Base-by-base conservation (phyloP, 92 coral and sea anemone species). In the Phenganax subtilis region DNA sequence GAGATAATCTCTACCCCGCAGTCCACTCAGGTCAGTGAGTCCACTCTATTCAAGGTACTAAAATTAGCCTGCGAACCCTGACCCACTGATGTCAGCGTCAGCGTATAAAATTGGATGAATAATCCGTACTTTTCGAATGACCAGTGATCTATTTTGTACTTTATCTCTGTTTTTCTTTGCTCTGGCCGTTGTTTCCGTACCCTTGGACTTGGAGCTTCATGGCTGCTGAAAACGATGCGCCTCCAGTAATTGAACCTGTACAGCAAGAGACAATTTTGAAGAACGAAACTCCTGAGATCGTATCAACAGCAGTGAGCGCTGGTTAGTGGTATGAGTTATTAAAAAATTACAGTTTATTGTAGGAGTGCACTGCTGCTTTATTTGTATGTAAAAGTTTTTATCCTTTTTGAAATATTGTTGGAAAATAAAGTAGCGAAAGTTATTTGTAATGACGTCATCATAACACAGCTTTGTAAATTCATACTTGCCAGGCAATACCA, bases 201-300 rank as follows among this genome's bases (percentile, higher is more conserved):
- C 0, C 47, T 37, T 37, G 47, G 47, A 37, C 47, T 37, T 37
- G 47, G 47, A 37, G 47, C 47, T 68, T 28, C 37, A 68, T 68
- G 73, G 53, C 47, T 9, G 72, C 47, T 64, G 29, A 64, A 8
- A 68, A 68, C 73, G 73, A 68, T 37, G 53, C 17, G 54, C 73
- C 52, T 68, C 73, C 73, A 29, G 5, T 37, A 37, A 64, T 64
- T n/a, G 73, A 68, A 68, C 73, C 73, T 30, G 54, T 68, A 37
- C 73, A 37, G 5, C 31, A 29, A 20, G 29, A 68, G 15, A 37
- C 73, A 68, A 55, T 25, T 60, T 59, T 59, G n/a, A 76, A 76
- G 56, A 76, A 76, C 44, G 54, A 76, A 76, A 76, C 81, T 57
- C 81, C 81, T 0, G 56, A 8, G n/a, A 7, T 59, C 44, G 81